These are phyloP conservation scores for Adoxophyes honmai DNA, from an alignment of 1,140 invertebrate species.

Conservation along the genomic window DNA sequence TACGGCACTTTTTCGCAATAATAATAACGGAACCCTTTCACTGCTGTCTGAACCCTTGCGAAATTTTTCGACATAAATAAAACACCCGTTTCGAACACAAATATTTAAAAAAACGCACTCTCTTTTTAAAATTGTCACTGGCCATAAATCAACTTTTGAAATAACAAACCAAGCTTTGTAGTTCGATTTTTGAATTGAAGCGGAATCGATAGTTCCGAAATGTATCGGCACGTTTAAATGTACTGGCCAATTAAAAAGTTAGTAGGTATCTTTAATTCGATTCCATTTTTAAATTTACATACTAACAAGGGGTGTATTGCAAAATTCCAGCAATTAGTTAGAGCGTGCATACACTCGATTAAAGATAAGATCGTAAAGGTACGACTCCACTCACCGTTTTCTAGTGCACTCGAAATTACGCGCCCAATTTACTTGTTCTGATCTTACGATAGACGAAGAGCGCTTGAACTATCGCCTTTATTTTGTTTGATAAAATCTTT, in stretches of 20 bases:
- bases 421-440: slow-evolving; percentile 61
- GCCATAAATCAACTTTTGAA: slow-evolving; percentile 65
- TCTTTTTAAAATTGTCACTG: slow-evolving; percentile 63
- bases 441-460: slow-evolving; percentile 50
- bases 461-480: slow-evolving; percentile 30
- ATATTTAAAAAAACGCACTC: slow-evolving; percentile 62
- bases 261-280: too few relatives aligned
- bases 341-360: slow-evolving; percentile 29
- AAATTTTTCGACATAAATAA: slow-evolving; percentile 71
- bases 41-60: slow-evolving; percentile 69
- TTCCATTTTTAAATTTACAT: too few relatives aligned
- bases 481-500: slow-evolving; percentile 14
- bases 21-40: slow-evolving; percentile 66
- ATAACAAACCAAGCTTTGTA: slow-evolving; percentile 60
- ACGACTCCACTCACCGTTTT: slow-evolving; percentile 57
- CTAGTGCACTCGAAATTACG: slow-evolving; percentile 48
- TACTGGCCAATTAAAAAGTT: too few relatives aligned
- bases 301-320: too few relatives aligned
- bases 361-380: slow-evolving; percentile 54
- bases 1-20: slow-evolving; percentile 68
- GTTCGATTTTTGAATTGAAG: slow-evolving; percentile 62
- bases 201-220: slow-evolving; percentile 47
- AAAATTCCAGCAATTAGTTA: slow-evolving; percentile 24
- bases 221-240: background rate
- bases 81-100: slow-evolving; percentile 71